Evolutionary conservation across 2,888 invertebrate species (phyloP).

Genomic region (Drosophila demipolita): DNA sequence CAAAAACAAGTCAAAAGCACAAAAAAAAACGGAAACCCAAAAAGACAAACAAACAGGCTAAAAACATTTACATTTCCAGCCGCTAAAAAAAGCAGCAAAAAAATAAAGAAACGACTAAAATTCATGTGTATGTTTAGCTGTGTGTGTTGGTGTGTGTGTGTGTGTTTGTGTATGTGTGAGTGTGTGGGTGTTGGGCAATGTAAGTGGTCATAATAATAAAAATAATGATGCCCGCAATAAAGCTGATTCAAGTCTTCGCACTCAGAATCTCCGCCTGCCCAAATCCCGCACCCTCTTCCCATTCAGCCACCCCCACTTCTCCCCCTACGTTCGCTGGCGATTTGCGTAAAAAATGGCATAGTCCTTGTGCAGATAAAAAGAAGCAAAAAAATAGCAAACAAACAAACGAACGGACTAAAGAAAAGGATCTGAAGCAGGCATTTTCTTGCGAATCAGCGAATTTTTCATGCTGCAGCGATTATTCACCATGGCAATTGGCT

Average conservation of each 20-base stretch:
- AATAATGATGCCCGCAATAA: conserved; percentile 84
- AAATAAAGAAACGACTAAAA: conserved; percentile 37
- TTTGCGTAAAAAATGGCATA: conserved; percentile 79
- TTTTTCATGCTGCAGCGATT: conserved; percentile 81
- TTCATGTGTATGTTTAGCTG: conserved; percentile 58
- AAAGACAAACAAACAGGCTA: conserved; percentile 25
- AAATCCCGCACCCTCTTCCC: background rate
- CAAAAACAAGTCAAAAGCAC: conserved; percentile 15
- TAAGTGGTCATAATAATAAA: conserved; percentile 84
- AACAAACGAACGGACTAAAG: conserved; percentile 21
- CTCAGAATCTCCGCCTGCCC: conserved; percentile 17
- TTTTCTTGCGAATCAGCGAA: conserved; percentile 76
- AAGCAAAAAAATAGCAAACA: conserved; percentile 24
- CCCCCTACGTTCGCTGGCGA: conserved; percentile 44
- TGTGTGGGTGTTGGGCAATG: conserved; percentile 66
- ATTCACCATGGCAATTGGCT: conserved; percentile 59
- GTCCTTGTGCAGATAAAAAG: conserved; percentile 64
- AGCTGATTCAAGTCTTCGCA: conserved; percentile 82
- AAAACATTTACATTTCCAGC: conserved; percentile 68
- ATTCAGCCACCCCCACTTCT: conserved; percentile 28
- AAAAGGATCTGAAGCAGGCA: conserved; percentile 30
- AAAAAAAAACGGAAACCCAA: conserved; percentile 19
- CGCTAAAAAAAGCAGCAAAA: conserved; percentile 50
- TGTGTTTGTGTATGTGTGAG: conserved; percentile 40
- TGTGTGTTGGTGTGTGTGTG: conserved; percentile 10